These are phyloP conservation scores for Coleophora flavipennella DNA, from an alignment of 2,888 invertebrate species.

Conservation along the genomic window DNA sequence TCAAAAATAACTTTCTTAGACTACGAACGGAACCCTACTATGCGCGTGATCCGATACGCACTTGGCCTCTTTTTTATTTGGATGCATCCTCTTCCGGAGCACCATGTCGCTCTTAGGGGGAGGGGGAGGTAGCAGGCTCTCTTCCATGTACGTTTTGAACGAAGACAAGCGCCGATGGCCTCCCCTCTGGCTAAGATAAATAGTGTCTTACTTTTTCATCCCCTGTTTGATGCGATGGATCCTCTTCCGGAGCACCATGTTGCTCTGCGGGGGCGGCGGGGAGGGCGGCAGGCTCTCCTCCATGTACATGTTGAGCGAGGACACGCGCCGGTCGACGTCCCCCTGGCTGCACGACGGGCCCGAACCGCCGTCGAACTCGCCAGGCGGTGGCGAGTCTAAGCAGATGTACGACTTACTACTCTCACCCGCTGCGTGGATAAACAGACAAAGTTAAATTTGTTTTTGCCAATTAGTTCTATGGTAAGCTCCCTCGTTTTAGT, in stretches of 20 bases:
- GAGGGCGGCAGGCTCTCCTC: conserved; percentile 67
- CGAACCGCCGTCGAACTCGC: conserved; percentile 65
- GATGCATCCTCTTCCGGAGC: conserved; percentile 86
- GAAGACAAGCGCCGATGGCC: conserved; percentile 60
- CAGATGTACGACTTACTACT: conserved; percentile 72
- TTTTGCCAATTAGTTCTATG: too few relatives aligned
- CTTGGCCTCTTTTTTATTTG: conserved; percentile 90
- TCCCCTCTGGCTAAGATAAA: conserved; percentile 41
- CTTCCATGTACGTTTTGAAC: conserved; percentile 54
- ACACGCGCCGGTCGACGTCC: conserved; percentile 60
- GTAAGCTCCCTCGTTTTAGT: too few relatives aligned
- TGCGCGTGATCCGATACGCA: too few relatives aligned
- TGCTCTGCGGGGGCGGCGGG: conserved; percentile 83
- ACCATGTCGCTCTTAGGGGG: conserved; percentile 90
- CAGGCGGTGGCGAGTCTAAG: conserved; percentile 73
- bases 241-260: conserved; percentile 88
- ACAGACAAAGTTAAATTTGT: background rate
- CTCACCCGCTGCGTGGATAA: conserved; percentile 57
- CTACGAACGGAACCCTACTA: too few relatives aligned
- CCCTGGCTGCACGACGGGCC: conserved; percentile 60
- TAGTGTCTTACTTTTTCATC: conserved; percentile 80
- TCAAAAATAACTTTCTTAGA: too few relatives aligned
- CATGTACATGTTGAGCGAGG: conserved; percentile 47
- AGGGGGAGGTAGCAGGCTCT: conserved; percentile 66
- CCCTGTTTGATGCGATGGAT: conserved; percentile 91